These are phyloP conservation scores for Hippocampus barbouri DNA, from an alignment of 2,113 vertebrate species.

Conservation along the genomic window DNA sequence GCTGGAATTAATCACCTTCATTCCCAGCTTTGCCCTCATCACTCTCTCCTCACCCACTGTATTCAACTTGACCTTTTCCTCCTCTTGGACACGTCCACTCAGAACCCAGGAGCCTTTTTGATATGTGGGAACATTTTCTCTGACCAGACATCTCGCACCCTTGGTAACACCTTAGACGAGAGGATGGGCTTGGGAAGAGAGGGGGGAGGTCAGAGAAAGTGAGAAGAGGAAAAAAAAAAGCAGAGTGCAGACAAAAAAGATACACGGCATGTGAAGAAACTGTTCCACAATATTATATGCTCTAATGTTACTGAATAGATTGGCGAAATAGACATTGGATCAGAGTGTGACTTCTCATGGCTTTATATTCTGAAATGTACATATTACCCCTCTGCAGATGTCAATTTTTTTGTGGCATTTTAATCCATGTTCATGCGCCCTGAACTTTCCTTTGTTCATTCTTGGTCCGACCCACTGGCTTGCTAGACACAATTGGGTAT, in stretches of 20 bases:
- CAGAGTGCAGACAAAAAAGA: slow-evolving; percentile 8
- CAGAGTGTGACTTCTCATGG: not conserved
- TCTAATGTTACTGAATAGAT: not conserved
- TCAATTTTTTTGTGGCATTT: not conserved
- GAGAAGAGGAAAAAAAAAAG: slow-evolving; percentile 19
- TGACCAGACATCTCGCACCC: slow-evolving; percentile 58
- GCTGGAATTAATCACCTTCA: slow-evolving; percentile 56
- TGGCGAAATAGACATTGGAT: not conserved
- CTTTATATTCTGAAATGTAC: not conserved
- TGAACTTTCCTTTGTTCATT: not conserved
- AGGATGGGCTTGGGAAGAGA: slow-evolving; percentile 1
- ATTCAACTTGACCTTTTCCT: slow-evolving; percentile 67
- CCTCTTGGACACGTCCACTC: slow-evolving; percentile 53
- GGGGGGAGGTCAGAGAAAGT: not conserved
- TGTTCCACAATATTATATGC: not conserved
- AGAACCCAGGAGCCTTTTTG: slow-evolving; percentile 54
- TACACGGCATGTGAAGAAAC: not conserved
- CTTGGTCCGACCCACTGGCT: not conserved
- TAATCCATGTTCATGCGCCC: not conserved
- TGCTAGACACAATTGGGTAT: not conserved
- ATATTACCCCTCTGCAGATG: not conserved
- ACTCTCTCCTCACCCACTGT: slow-evolving; percentile 43
- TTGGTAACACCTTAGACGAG: slow-evolving; percentile 51
- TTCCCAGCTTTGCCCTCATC: slow-evolving; percentile 35
- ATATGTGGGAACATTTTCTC: slow-evolving; percentile 67